These are phyloP conservation scores for Drosophila repletoides DNA, from an alignment of 1,140 invertebrate genomes.

Conservation along the genomic window DNA sequence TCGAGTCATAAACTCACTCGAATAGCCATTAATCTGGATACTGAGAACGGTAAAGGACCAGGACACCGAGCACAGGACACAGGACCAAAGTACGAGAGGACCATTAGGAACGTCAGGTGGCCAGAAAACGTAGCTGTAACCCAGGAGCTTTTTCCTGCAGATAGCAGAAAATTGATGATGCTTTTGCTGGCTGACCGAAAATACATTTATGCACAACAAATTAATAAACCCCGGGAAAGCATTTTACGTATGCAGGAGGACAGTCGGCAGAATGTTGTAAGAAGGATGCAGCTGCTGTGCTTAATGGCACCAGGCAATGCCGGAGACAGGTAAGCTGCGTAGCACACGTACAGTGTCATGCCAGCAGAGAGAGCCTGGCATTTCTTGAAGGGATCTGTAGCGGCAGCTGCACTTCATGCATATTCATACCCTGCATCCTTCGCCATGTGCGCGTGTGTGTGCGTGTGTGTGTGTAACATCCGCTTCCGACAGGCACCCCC, in stretches of 20 bases:
- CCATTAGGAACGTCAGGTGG: conserved; percentile 43
- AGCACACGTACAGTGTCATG: no score
- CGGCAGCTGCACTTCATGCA: conserved; percentile 53
- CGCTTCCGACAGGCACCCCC: conserved; percentile 40
- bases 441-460: not conserved
- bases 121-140: not conserved
- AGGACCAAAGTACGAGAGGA: no score
- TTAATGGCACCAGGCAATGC: conserved; percentile 52
- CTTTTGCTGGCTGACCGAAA: conserved; percentile 14
- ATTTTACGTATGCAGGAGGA: conserved; percentile 44
- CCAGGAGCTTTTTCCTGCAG: conserved; percentile 29
- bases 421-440: conserved; percentile 48
- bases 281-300: conserved; percentile 12
- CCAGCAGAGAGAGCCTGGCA: no score
- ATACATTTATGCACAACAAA: conserved; percentile 55
- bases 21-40: conserved; percentile 33
- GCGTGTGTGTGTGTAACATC: conserved; percentile 35
- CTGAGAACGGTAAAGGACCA: not conserved
- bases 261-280: conserved; percentile 14
- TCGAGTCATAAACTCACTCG: conserved; percentile 29
- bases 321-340: conserved; percentile 4
- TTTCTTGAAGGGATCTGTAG: conserved; percentile 56
- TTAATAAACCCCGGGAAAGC: conserved; percentile 53
- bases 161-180: conserved; percentile 66
- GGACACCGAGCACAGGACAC: no score